Percentiles rank a stretch among this genome's conserved stretches.
Conservation (phyloP, 2,888 invertebrate genomes). For the Penaeus monodon region DNA sequence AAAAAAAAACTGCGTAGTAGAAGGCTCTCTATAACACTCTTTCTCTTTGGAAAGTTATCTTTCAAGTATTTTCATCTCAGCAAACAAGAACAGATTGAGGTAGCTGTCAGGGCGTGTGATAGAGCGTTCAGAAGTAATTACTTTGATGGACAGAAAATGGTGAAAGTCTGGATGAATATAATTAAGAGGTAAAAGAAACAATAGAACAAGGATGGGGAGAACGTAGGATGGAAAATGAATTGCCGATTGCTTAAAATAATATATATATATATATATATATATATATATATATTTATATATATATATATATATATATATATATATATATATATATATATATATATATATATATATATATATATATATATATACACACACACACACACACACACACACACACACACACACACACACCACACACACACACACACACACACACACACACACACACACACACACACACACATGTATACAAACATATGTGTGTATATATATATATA, state of each 20-base stretch:
- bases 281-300: constrained; percentile 26
- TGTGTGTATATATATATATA: constrained; percentile 30
- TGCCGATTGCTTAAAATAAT: background rate
- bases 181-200: too few relatives aligned
- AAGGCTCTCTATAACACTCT: background rate
- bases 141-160: background rate
- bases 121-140: too few relatives aligned
- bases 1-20: too few relatives aligned
- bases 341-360: constrained; percentile 9
- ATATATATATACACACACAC: constrained; percentile 22
- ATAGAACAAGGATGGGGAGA: background rate
- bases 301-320: constrained; percentile 14
- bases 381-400: background rate
- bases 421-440: background rate
- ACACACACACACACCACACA: background rate
- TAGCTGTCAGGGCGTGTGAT: too few relatives aligned
- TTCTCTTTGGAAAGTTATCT: background rate
- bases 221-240: background rate
- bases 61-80: background rate
- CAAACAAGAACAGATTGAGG: too few relatives aligned
- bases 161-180: background rate
- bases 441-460: background rate
- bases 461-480: constrained; percentile 16
- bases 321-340: too few relatives aligned
- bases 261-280: constrained; percentile 31